Evolutionary conservation across 2,797 vertebrate species (phyloP), one percentile per base, ranked within the genome.

Genomic region (Eupleurogrammus muticus): DNA sequence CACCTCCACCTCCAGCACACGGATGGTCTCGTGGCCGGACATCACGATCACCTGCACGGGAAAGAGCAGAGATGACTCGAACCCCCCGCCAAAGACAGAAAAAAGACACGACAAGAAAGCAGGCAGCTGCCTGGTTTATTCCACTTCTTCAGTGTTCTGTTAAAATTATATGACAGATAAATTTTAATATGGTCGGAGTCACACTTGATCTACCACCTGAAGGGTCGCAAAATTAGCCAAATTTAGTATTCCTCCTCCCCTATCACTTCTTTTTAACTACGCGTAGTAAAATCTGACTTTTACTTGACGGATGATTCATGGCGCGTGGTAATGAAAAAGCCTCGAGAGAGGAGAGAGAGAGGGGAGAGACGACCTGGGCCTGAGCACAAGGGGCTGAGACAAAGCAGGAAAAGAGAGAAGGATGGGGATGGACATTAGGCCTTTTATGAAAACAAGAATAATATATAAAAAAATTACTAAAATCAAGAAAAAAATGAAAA

Each of bases 11-110:
- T 98, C 96, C 57, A 98, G 92, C 73, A 98, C 97, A 4, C 97
- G 94, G 87, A 98, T 98, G 17, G 97, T 98, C 91, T 99, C 97
- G 6, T 99, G 97, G 79, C 97, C 87, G 51, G 97, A 97, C 97
- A 99, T 98, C 88, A 98, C 97, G 75, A 99, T 98, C 72, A 98
- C 97, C 97, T 99, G 92, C 17, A 57, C 55, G 38, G 38, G 46
- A 6, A 52, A 60, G 73, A 54, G 7, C 13, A 23, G 42, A 53
- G 12, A 38, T 56, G 34, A 72, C 2, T 52, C 4, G 32, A 56
- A 38, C 28, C 28, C 28, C 28, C 28, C 28, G 3, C 28, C 28
- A 3, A 3, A 28, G 3, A 28, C 36, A 47, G 44, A 63, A 61
- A 38, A 40, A 40, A 44, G 12, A n/a, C n/a, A n/a, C n/a, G n/a